Conservation (phyloP, 2,113 vertebrate species). For the Clarias magur region DNA sequence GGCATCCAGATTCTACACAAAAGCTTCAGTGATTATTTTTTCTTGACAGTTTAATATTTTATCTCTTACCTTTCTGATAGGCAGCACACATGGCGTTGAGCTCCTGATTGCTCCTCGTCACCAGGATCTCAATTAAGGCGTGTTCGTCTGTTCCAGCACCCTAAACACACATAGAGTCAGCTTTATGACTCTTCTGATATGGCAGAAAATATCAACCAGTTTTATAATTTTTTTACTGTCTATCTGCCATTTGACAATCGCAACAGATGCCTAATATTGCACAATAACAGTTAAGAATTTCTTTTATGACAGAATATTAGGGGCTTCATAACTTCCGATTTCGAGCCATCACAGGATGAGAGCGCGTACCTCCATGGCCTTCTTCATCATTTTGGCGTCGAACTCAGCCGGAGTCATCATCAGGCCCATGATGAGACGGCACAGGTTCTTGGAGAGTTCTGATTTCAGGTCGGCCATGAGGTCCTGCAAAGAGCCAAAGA, state of each 20-base stretch:
- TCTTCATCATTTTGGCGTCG: conserved; percentile 94
- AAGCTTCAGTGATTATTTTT: not conserved
- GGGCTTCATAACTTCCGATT: not conserved
- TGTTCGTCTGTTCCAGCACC: conserved; percentile 93
- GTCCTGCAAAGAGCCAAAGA: conserved; percentile 71
- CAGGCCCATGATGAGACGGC: conserved; percentile 86
- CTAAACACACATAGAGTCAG: conserved; percentile 61
- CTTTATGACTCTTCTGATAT: not conserved
- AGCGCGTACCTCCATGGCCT: conserved; percentile 86
- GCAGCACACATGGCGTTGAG: conserved; percentile 85
- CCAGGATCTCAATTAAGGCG: conserved; percentile 89
- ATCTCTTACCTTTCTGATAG: conserved; percentile 74
- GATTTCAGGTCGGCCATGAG: conserved; percentile 96
- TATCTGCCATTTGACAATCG: not conserved
- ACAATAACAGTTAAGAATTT: not conserved
- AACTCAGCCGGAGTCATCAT: conserved; percentile 92
- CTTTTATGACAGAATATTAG: not conserved
- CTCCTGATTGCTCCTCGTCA: conserved; percentile 85
- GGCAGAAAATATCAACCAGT: not conserved
- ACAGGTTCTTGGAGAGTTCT: conserved; percentile 87
- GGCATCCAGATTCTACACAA: not conserved
- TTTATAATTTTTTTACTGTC: not conserved
- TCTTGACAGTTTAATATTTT: not conserved
- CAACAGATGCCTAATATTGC: not conserved
- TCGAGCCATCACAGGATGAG: not conserved